Evolutionary conservation across 2,797 vertebrate species (phyloP).

Genomic region (Numenius phaeopus): DNA sequence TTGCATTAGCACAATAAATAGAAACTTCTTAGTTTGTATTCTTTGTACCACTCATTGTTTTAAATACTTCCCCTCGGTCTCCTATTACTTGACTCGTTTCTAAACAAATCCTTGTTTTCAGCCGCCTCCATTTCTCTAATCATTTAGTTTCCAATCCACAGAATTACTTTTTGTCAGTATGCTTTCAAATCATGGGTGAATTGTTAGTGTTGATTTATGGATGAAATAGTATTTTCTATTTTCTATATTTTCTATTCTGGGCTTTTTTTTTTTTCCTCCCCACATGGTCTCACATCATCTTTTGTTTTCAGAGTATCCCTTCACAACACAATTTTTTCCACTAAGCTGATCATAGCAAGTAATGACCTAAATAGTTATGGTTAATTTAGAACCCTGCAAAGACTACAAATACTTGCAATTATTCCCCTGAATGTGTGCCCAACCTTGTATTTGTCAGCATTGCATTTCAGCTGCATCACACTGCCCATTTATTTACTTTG

Average conservation of each 20-base stretch:
- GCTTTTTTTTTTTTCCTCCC: no score
- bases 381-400: constrained; percentile 22
- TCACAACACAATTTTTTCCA: background rate
- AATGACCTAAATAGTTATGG: background rate
- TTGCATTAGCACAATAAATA: background rate
- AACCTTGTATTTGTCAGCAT: background rate
- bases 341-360: background rate
- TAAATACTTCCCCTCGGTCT: background rate
- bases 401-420: background rate
- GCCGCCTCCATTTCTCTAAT: background rate
- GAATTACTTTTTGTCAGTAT: background rate
- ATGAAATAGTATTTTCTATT: background rate
- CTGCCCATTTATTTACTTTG: constrained; percentile 9
- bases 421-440: background rate
- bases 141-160: background rate
- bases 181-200: background rate
- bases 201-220: background rate
- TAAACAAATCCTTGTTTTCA: constrained; percentile 13
- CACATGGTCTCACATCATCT: background rate
- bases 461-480: background rate
- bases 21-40: background rate
- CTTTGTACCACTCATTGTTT: background rate
- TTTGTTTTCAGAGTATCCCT: background rate
- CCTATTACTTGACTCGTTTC: background rate
- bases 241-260: background rate